Evolutionary conservation across 2,797 vertebrate species (phyloP).

Genomic region (Semaprochilodus insignis): DNA sequence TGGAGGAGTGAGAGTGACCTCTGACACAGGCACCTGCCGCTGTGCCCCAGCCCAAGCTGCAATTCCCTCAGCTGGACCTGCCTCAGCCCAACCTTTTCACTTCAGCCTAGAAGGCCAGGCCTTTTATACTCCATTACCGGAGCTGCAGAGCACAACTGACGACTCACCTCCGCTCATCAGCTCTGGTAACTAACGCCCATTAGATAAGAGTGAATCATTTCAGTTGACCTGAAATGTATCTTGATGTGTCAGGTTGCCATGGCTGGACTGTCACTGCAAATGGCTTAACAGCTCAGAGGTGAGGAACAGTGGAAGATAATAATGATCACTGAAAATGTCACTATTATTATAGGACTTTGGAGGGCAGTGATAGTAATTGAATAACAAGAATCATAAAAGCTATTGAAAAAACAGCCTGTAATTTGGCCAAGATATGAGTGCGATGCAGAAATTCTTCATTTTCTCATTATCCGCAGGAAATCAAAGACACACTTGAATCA

Average conservation of each 20-base stretch:
- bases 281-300: slow-evolving; percentile 40
- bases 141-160: slow-evolving; percentile 28
- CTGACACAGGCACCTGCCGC: slow-evolving; percentile 55
- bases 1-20: slow-evolving; percentile 65
- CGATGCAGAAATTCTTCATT: slow-evolving; percentile 49
- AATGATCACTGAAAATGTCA: slow-evolving; percentile 52
- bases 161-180: slow-evolving; percentile 20
- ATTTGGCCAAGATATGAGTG: slow-evolving; percentile 46
- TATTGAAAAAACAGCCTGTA: slow-evolving; percentile 44
- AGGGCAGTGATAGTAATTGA: slow-evolving; percentile 45
- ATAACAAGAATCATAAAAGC: slow-evolving; percentile 36
- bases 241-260: slow-evolving; percentile 32
- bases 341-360: slow-evolving; percentile 40
- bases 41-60: slow-evolving; percentile 26
- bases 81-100: slow-evolving; percentile 32
- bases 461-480: slow-evolving; percentile 43
- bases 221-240: slow-evolving; percentile 23
- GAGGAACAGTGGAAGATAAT: slow-evolving; percentile 35
- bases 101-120: slow-evolving; percentile 19
- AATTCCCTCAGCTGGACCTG: slow-evolving; percentile 40
- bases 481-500: slow-evolving; percentile 4
- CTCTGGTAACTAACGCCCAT: slow-evolving; percentile 33
- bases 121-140: slow-evolving; percentile 46
- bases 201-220: slow-evolving; percentile 33
- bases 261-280: slow-evolving; percentile 26